phyloP scores from a whole-genome alignment of 2,113 vertebrate genomes.

The Limanda limanda region DNA sequence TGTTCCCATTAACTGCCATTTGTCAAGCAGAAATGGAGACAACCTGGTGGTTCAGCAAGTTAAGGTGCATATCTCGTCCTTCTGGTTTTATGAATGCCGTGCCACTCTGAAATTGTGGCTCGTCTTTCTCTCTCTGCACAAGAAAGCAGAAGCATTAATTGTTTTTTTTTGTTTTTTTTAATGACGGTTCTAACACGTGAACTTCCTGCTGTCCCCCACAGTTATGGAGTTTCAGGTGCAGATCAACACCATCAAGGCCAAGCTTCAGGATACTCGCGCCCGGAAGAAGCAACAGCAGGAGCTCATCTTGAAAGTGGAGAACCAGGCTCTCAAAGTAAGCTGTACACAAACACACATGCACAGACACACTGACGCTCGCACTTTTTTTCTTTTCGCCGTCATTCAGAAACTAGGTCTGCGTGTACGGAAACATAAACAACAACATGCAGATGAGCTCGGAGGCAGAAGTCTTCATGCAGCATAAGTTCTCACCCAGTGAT shows the following conservation, averaged over 20 bases:
- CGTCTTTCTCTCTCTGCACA: slow-evolving; percentile 9
- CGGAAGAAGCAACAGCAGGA: slow-evolving; percentile 96
- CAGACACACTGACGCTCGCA: not conserved
- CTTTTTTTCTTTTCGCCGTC: not conserved
- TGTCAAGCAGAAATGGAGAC: slow-evolving; percentile 42
- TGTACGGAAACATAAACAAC: slow-evolving; percentile 43
- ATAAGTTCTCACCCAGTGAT: slow-evolving; percentile 34
- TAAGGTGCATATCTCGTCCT: slow-evolving; percentile 11
- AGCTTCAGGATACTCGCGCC: slow-evolving; percentile 95
- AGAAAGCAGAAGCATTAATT: not conserved
- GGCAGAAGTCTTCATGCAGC: slow-evolving; percentile 41
- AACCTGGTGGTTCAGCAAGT: slow-evolving; percentile 29
- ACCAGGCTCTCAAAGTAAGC: slow-evolving; percentile 94
- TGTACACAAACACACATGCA: not conserved
- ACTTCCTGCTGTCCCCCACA: slow-evolving; percentile 54
- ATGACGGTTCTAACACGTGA: not conserved
- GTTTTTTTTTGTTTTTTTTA: not conserved
- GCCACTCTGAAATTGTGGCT: slow-evolving; percentile 16
- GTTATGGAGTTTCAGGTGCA: slow-evolving; percentile 95
- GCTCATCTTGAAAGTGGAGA: slow-evolving; percentile 98
- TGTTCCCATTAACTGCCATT: slow-evolving; percentile 56
- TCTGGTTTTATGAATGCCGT: not conserved
- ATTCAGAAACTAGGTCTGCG: slow-evolving; percentile 42
- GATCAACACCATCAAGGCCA: slow-evolving; percentile 92
- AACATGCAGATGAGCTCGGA: slow-evolving; percentile 33